Evolutionary conservation across 2,888 invertebrate species (phyloP).

Genomic region (Drosophila falleni): DNA sequence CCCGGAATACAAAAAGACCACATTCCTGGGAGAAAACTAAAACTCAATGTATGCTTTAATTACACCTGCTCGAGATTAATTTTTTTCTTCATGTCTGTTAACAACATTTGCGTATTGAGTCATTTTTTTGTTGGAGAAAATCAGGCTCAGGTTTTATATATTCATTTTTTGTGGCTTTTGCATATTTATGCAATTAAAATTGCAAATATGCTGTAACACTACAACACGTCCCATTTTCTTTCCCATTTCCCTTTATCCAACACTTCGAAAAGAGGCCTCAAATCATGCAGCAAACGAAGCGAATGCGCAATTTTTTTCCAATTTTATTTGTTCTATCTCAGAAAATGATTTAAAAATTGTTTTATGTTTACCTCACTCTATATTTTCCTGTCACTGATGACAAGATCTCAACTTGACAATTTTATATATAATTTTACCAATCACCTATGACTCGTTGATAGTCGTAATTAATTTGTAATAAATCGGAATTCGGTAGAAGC

Average conservation of each 20-base stretch:
- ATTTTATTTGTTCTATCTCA: constrained; percentile 3
- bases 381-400: background rate
- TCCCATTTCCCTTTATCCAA: background rate
- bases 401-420: too few species aligned
- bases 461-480: too few species aligned
- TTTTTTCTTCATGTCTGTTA: constrained; percentile 34
- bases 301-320: constrained; percentile 43
- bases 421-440: too few species aligned
- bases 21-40: background rate
- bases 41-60: background rate
- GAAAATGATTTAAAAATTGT: constrained; percentile 34
- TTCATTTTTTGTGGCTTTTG: constrained; percentile 58
- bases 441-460: too few species aligned
- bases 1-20: too few species aligned
- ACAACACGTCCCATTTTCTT: background rate
- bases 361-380: constrained; percentile 3
- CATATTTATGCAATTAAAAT: constrained; percentile 83
- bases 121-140: constrained; percentile 12
- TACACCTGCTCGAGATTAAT: constrained; percentile 37
- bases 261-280: constrained; percentile 9
- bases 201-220: constrained; percentile 79
- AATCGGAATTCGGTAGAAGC: too few species aligned
- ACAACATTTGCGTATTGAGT: constrained; percentile 16
- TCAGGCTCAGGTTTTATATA: constrained; percentile 9
- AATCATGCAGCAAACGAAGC: constrained; percentile 45